Base-by-base conservation (phyloP, 53 echinoderm and acorn worm species). In the Paracentrotus lividus region DNA sequence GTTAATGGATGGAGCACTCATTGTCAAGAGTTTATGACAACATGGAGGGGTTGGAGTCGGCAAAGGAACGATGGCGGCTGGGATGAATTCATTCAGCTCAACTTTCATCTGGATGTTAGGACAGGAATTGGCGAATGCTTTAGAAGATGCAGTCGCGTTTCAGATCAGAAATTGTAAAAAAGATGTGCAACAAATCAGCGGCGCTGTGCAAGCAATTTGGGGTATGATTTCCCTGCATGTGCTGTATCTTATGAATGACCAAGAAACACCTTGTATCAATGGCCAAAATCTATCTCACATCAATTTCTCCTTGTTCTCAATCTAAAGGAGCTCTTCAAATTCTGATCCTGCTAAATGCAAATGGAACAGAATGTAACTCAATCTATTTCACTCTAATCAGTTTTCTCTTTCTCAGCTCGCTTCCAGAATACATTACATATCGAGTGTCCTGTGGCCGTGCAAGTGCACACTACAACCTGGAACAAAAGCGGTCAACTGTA, bases 11-110 rank as follows among this genome's bases (percentile, higher is more conserved):
- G 69, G 91, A 47, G 31, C 75, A 75, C 45, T 72, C 38, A 21
- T n/a, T 32, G 54, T 90, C 91, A 72, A 90, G 91, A 90, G 91
- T 90, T 90, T 90, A 72, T 90, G 91, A 90, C 91, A 72, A 72
- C 91, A 68, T 1, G 8, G 47, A 90, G n/a, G 24, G 75, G 75
- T 23, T 49, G 4, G 21, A 27, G 75, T 31, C 44, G 52, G 20
- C 21, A 72, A n/a, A 13, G 20, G 13, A 72, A 36, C 69, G 45
- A 89, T 57, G 8, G 44, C 34, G 26, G 2, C 14, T 23, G 38
- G 66, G 64, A 89, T 45, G 65, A 59, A 89, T 61, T 61, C 60
- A 89, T 65, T 59, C 44, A 47, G 87, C 87, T 87, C 34, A n/a
- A 54, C 58, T 87, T 81, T 81, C 81, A 47, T 47, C 45, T 81